Conservation (phyloP, 2,113 vertebrate genomes). For the Todiramphus chloris region DNA sequence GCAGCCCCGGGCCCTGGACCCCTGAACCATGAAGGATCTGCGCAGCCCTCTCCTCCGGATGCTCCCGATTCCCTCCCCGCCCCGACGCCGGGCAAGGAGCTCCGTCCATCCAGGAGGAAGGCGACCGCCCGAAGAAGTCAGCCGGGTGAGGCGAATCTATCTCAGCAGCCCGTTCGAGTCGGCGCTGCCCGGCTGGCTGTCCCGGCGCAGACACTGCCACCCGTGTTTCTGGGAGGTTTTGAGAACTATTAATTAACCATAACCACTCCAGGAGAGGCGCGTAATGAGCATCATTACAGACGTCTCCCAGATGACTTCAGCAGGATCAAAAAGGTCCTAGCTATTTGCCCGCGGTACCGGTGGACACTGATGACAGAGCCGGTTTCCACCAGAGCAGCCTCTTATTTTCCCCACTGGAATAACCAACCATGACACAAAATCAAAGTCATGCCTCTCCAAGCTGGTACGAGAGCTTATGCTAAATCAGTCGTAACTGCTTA, state of each 20-base stretch:
- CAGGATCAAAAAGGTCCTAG: conserved; percentile 23
- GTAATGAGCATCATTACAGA: conserved; percentile 15
- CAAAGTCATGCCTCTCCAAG: not conserved
- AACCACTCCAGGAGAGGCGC: conserved; percentile 19
- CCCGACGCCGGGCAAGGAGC: rapidly evolving
- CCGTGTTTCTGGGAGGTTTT: not conserved
- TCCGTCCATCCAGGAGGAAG: not conserved
- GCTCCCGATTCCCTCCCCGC: not conserved
- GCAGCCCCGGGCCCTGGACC: not conserved
- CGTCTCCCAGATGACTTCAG: not conserved
- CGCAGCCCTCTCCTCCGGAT: not conserved
- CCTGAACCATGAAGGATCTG: not conserved
- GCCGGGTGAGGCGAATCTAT: not conserved
- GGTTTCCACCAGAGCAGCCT: not conserved
- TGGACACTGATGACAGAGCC: not conserved
- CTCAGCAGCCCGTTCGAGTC: not conserved
- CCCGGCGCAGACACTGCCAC: not conserved
- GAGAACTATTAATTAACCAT: conserved; percentile 34
- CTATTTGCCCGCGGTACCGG: not conserved
- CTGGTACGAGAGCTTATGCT: not conserved
- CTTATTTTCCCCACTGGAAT: not conserved
- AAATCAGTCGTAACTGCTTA: not conserved
- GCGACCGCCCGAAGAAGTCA: not conserved
- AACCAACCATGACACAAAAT: not conserved
- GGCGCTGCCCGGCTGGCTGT: not conserved